Evolutionary conservation across 2,113 vertebrate species (phyloP), one percentile per base, ranked within the genome.

Genomic region (Siniperca chuatsi): DNA sequence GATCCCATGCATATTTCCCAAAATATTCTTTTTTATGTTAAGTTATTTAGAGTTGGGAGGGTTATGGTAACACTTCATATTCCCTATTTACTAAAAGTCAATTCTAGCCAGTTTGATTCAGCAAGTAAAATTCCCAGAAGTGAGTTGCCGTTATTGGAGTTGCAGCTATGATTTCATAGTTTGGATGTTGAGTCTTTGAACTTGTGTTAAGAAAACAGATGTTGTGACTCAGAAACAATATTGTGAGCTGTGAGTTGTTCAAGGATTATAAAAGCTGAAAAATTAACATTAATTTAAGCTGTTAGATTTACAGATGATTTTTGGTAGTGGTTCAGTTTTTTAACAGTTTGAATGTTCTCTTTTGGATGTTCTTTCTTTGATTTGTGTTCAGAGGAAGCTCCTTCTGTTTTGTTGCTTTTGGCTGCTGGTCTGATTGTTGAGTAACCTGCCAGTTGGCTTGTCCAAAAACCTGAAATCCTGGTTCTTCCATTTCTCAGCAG

Each of bases 401-500:
- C 0, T 79, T 52, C 71, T 77, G 64, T 37, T 64, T 29, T 76
- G 70, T 37, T 75, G 20, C 46, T 60, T 68, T 89, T 80, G 68
- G 74, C 86, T 62, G 61, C 77, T 58, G 29, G 42, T 74, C 35
- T 67, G 33, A 62, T 33, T 74, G 35, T 44, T 78, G 40, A 78
- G 60, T 75, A 70, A 72, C 15, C 42, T 46, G 69, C 82, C 62
- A 79, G 67, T 0, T 6, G 55, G 65, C 73, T 20, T 80, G 20
- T 73, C 70, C 67, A 79, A 54, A 11, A 75, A 23, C 72, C 35
- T 75, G 46, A 82, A 88, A 82, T 78, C 37, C 62, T 72, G 62
- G 21, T 64, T 81, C 48, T 79, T 83, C 68, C 21, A 55, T 77
- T 73, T 85, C 66, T 69, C 25, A 69, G 35, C 25, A 33, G 44